Conservation (phyloP, 2,113 vertebrate genomes). For the Semicossyphus pulcher region DNA sequence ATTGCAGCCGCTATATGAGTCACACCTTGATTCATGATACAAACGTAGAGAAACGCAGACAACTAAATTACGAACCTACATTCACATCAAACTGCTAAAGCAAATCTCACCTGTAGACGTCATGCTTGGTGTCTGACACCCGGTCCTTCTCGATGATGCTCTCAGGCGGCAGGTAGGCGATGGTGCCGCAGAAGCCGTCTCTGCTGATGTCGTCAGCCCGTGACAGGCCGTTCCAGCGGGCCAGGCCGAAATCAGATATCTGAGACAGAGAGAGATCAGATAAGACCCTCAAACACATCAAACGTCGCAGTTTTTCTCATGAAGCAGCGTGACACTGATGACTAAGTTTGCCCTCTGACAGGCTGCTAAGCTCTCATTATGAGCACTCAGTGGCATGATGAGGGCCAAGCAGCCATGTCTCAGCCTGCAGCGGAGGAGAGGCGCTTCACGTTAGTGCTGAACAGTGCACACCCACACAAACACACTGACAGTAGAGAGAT, state of each 20-base stretch:
- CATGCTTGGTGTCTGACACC: conserved; percentile 95
- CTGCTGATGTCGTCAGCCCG: conserved; percentile 94
- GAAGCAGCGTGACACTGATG: conserved; percentile 43
- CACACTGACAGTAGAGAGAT: conserved; percentile 30
- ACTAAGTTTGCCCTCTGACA: conserved; percentile 59
- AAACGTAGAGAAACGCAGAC: not conserved
- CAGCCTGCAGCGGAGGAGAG: conserved; percentile 75
- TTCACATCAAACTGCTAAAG: not conserved
- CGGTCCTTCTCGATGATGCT: conserved; percentile 95
- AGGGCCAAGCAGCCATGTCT: conserved; percentile 69
- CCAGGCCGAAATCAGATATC: conserved; percentile 98
- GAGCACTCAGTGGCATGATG: conserved; percentile 58
- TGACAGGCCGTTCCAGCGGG: conserved; percentile 95
- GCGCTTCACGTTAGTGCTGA: conserved; percentile 52
- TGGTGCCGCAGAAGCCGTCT: conserved; percentile 96
- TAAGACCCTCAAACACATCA: conserved; percentile 32
- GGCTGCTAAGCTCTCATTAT: conserved; percentile 61
- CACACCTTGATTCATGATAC: conserved; percentile 1
- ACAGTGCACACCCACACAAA: conserved; percentile 32
- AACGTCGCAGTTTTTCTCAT: not conserved
- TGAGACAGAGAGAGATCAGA: conserved; percentile 68
- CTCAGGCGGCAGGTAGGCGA: conserved; percentile 96
- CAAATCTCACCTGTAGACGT: conserved; percentile 92
- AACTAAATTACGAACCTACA: not conserved
- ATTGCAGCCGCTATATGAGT: conserved; percentile 12